A percentile compares a stretch with the other conserved stretches of the same genome.
Conservation (phyloP, 2,888 invertebrate genomes). For the Cephus nigrinus region DNA sequence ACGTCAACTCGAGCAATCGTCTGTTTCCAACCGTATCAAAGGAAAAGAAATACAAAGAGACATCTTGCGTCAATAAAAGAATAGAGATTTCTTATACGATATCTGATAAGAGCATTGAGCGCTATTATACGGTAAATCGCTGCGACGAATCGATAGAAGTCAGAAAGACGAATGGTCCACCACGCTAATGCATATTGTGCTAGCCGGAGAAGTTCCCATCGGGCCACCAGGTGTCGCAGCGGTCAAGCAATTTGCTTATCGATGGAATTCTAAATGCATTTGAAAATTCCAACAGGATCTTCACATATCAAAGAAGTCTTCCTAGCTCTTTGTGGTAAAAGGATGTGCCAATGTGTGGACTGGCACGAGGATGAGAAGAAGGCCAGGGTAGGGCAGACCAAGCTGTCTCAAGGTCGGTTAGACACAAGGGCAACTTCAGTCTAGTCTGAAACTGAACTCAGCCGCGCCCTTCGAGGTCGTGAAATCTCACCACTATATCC, state of each 20-base stretch:
- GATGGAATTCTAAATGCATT: not conserved
- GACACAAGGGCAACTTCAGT: conserved; percentile 61
- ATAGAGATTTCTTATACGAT: not conserved
- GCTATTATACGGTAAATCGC: not conserved
- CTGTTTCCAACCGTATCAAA: not conserved
- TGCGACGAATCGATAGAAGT: not conserved
- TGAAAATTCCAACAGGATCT: not conserved
- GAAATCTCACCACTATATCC: conserved; percentile 42
- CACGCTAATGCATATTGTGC: not conserved
- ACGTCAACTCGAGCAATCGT: not conserved
- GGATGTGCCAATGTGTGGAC: conserved; percentile 32
- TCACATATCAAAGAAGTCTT: not conserved
- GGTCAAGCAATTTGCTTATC: not conserved
- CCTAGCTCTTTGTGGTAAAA: conserved; percentile 45
- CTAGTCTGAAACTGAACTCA: conserved; percentile 50
- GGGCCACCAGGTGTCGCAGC: not conserved
- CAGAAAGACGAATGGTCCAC: not conserved
- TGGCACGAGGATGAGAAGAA: conserved; percentile 35
- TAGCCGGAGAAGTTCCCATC: not conserved
- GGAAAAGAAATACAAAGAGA: not conserved
- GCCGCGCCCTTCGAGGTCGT: conserved; percentile 62
- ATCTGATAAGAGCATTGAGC: not conserved
- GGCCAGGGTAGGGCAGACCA: conserved; percentile 44
- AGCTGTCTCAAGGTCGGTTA: conserved; percentile 60
- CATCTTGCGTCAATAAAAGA: not conserved